phyloP scores from a whole-genome alignment of 2,888 invertebrate genomes.

The Chaetogeoica ovagalla region DNA sequence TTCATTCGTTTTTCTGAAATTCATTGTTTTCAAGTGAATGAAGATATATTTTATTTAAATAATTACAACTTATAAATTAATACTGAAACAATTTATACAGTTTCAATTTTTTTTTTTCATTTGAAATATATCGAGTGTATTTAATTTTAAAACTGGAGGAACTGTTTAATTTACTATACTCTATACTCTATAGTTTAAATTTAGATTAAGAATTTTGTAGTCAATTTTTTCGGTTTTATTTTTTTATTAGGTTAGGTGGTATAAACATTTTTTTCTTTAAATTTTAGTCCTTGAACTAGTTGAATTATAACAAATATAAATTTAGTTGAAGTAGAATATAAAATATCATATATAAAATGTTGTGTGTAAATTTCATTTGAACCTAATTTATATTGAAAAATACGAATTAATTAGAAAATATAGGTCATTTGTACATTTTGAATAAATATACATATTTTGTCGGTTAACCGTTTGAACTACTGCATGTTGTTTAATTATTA shows the following conservation, averaged over 20 bases:
- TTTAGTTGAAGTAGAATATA: too few relatives aligned
- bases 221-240: neutral
- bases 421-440: neutral
- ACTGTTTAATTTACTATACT: neutral
- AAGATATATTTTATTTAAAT: constrained; percentile 4
- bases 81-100: neutral
- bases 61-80: neutral
- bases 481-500: neutral
- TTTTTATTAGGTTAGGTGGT: neutral
- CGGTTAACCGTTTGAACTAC: neutral
- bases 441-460: neutral
- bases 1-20: constrained; percentile 20
- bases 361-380: too few relatives aligned
- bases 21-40: constrained; percentile 9
- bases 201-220: neutral
- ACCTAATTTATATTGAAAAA: neutral
- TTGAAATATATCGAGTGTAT: neutral
- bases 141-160: neutral
- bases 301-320: too few relatives aligned
- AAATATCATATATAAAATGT: too few relatives aligned
- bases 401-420: neutral
- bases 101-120: neutral
- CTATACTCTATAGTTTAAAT: neutral
- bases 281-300: too few relatives aligned
- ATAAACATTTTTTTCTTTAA: neutral